Conservation (phyloP, 2,113 vertebrate species). For the Pelmatolapia mariae region DNA sequence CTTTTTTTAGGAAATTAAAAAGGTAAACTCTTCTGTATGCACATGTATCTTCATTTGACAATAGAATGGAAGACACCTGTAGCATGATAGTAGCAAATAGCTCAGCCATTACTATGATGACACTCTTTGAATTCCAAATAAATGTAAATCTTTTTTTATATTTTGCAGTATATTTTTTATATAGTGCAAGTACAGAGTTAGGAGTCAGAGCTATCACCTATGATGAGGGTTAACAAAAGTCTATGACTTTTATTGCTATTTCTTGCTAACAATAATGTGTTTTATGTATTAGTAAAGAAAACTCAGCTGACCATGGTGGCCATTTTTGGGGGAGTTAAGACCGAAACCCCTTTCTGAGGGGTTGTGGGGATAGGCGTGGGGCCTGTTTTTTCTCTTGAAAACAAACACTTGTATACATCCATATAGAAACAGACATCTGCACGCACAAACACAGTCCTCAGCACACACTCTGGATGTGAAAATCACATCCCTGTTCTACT, state of each 20-base stretch:
- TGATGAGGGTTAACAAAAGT: not conserved
- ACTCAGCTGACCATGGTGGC: not conserved
- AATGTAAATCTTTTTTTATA: not conserved
- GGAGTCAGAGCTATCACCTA: not conserved
- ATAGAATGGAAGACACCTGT: accelerated
- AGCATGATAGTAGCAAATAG: not conserved
- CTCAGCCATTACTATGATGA: not conserved
- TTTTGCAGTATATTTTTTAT: not conserved
- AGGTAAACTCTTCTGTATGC: not conserved
- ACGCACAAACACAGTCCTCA: not conserved
- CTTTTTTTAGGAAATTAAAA: not conserved
- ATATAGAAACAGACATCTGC: not conserved
- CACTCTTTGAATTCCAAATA: not conserved
- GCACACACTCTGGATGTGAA: not conserved
- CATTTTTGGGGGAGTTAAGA: not conserved
- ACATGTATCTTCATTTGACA: not conserved
- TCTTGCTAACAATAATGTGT: not conserved
- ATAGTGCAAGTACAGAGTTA: not conserved
- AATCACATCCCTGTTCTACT: slow-evolving; percentile 24
- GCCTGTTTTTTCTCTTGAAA: not conserved
- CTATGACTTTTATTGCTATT: not conserved
- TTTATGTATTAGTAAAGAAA: not conserved
- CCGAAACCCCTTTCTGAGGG: accelerated
- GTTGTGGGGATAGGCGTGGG: not conserved
- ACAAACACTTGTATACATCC: not conserved